Evolutionary conservation across 2,888 invertebrate genomes (phyloP), one percentile per base, ranked within the genome.

Genomic region (Seira ritae): DNA sequence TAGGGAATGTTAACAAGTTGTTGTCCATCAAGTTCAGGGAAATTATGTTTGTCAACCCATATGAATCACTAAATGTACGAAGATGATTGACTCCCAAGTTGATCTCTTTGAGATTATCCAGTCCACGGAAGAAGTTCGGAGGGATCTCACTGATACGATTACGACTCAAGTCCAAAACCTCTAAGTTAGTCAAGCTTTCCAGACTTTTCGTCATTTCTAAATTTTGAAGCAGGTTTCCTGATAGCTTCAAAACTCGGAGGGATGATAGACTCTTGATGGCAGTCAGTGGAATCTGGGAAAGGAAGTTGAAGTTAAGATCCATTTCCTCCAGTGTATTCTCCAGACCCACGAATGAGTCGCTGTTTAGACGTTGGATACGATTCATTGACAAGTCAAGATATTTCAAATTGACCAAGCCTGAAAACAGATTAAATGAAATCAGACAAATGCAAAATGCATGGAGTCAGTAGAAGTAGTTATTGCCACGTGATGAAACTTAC

Each of bases 41-140:
- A 90, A 95, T 94, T 17, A 97, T 91, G 88, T 93, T 95, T 42
- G 94, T 93, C 85, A 97, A 91, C 0, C 97, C 97, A 90, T 96
- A 55, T 12, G 55, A 55, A 55, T 55, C 55, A 17, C 93, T 92
- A 92, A 97, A 96, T 89, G 96, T 96, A 90, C 97, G 92, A 66
- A 97, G 91, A 1, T 96, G 95, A 90, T 97, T 97, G 42, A 97
- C 94, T 86, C 96, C 96, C 15, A 97, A 92, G 90, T 96, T 96
- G 86, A 97, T 92, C 89, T 94, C 94, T 78, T 93, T 93, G 19
- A 97, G 91, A 75, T 94, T 93, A 4, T 92, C 92, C 74, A 97
- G 92, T 1, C 95, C 95, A 12, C 94, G 93, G 90, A 97, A 97
- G 0, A 96, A 95, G 81, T 96, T 96, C 0, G 95, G 94, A 0